Conservation (phyloP, 2,888 invertebrate species). For the Drosophila pegasa region DNA sequence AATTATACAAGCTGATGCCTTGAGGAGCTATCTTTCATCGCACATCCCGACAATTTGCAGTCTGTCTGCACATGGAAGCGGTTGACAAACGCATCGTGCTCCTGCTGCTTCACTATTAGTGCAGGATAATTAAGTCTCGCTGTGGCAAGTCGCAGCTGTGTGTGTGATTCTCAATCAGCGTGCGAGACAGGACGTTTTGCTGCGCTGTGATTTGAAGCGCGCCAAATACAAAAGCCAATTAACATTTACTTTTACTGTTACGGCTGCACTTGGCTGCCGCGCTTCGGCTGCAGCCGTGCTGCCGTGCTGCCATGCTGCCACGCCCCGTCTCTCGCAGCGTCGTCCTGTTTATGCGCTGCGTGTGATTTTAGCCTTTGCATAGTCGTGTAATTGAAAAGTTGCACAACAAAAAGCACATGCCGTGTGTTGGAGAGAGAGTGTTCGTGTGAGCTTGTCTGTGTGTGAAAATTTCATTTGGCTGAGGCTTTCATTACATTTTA, state of each 20-base stretch:
- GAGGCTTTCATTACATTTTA: slow-evolving; percentile 65
- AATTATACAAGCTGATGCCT: background rate
- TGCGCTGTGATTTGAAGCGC: slow-evolving; percentile 19
- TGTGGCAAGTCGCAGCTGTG: background rate
- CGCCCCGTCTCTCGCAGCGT: background rate
- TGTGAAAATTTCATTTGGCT: slow-evolving; percentile 61
- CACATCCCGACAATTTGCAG: too few relatives aligned
- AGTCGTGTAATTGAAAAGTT: slow-evolving; percentile 62
- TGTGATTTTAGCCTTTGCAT: slow-evolving; percentile 64
- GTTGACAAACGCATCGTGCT: background rate
- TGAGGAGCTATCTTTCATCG: too few relatives aligned
- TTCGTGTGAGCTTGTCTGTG: slow-evolving; percentile 26
- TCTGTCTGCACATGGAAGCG: background rate
- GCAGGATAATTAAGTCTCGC: background rate
- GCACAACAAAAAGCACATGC: slow-evolving; percentile 47
- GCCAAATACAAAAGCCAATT: slow-evolving; percentile 49
- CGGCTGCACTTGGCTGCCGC: slow-evolving; percentile 21
- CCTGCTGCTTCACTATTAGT: background rate
- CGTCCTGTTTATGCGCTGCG: slow-evolving; percentile 4
- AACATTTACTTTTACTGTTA: slow-evolving; percentile 50
- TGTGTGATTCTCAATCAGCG: slow-evolving; percentile 14
- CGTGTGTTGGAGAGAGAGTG: too few relatives aligned
- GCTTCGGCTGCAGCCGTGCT: slow-evolving; percentile 7
- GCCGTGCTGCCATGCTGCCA: slow-evolving; percentile 1
- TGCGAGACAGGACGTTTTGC: slow-evolving; percentile 12